Percentiles rank a stretch among this genome's conserved stretches.
Conservation (phyloP, 2,888 invertebrate genomes). For the Eubasilissa splendida region DNA sequence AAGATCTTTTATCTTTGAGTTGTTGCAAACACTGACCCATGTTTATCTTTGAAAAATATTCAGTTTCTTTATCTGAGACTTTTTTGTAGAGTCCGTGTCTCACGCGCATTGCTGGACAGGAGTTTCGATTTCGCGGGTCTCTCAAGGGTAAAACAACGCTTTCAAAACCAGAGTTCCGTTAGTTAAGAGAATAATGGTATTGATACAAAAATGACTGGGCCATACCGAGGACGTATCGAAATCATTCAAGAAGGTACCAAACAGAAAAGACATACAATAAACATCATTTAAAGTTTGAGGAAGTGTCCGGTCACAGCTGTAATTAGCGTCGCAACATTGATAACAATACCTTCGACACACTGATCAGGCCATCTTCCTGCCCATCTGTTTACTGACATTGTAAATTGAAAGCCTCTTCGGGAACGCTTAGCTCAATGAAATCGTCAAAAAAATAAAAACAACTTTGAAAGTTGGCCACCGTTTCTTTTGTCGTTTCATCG, state of each 20-base stretch:
- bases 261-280: neutral
- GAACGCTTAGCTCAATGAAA: neutral
- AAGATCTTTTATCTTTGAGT: too few relatives aligned
- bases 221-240: conserved; percentile 38
- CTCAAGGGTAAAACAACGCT: too few relatives aligned
- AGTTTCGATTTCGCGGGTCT: too few relatives aligned
- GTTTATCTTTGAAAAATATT: too few relatives aligned
- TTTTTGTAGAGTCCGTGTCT: too few relatives aligned
- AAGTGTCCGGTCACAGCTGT: conserved; percentile 27
- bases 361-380: conserved; percentile 36
- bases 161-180: neutral
- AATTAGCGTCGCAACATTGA: conserved; percentile 40
- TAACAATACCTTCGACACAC: conserved; percentile 45
- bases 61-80: too few relatives aligned
- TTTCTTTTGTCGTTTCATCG: neutral
- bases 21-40: too few relatives aligned
- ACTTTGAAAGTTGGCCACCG: neutral
- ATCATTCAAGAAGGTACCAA: conserved; percentile 3
- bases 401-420: neutral
- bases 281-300: conserved; percentile 13
- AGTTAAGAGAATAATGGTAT: neutral
- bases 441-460: neutral
- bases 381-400: conserved; percentile 34
- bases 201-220: conserved; percentile 20
- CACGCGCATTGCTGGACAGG: too few relatives aligned